A percentile compares a stretch with the other conserved stretches of the same genome.
phyloP scores from a whole-genome alignment of 2,797 vertebrate species.

The Hippopotamyrus pictus region DNA sequence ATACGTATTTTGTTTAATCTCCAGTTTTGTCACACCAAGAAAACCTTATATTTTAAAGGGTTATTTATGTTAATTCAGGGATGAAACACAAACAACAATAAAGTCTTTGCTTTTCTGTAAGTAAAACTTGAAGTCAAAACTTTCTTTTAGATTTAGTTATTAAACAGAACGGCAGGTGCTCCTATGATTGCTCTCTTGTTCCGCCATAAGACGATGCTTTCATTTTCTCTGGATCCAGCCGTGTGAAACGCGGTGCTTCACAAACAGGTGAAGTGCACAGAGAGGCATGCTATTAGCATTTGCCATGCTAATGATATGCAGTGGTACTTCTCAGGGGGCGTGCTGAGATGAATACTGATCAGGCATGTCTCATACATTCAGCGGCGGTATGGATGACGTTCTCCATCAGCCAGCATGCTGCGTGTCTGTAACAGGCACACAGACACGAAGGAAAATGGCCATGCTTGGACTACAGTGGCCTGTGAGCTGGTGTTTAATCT shows the following conservation, averaged over 20 bases:
- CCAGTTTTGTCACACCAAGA: background rate
- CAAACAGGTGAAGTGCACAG: background rate
- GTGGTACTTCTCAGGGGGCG: background rate
- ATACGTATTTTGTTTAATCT: background rate
- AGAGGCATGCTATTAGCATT: background rate
- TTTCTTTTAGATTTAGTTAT: background rate
- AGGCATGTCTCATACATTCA: background rate
- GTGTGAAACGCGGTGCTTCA: background rate
- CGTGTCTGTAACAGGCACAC: background rate
- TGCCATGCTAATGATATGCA: constrained; percentile 10
- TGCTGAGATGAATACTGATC: constrained; percentile 4
- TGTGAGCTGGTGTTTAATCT: background rate
- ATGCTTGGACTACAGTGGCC: background rate
- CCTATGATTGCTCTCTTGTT: background rate
- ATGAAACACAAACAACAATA: background rate
- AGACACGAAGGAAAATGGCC: background rate
- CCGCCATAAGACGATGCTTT: background rate
- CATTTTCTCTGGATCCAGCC: background rate
- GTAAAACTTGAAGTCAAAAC: background rate
- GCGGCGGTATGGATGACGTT: background rate
- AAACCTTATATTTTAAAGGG: background rate
- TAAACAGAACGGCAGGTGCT: background rate
- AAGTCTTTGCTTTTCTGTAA: background rate
- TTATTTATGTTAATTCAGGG: background rate
- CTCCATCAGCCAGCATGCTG: background rate